Evolutionary conservation across 2,113 vertebrate species (phyloP).

Genomic region (Athene cunicularia): DNA sequence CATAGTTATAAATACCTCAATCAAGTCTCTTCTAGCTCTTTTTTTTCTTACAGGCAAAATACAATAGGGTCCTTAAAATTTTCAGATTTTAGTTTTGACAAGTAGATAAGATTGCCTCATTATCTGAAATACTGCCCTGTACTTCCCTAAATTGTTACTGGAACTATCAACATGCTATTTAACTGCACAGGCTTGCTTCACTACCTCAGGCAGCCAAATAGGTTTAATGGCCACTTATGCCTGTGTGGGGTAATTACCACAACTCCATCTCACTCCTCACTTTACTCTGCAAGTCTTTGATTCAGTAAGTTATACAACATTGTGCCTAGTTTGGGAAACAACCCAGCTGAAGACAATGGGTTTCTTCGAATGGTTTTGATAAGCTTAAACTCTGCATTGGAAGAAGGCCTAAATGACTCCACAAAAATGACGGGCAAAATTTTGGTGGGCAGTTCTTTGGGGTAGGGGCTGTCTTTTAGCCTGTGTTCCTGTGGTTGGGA

Average conservation of each 20-base stretch:
- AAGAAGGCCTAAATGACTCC: background rate
- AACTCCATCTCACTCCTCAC: background rate
- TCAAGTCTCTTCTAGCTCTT: background rate
- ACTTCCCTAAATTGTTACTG: background rate
- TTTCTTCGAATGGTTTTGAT: background rate
- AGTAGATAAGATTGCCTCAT: conserved; percentile 1
- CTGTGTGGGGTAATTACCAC: background rate
- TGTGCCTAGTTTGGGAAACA: background rate
- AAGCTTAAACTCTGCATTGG: background rate
- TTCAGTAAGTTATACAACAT: background rate
- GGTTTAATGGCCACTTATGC: background rate
- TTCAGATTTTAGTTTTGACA: conserved; percentile 27
- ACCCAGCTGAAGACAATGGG: background rate
- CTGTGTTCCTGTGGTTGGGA: background rate
- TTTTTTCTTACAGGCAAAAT: conserved; percentile 23
- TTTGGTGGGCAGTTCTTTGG: background rate
- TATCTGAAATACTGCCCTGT: conserved; percentile 19
- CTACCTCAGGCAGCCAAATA: background rate
- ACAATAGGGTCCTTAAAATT: background rate
- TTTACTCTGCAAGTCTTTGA: background rate
- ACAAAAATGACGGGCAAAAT: background rate
- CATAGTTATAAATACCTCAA: conserved; percentile 41
- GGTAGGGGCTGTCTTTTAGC: background rate
- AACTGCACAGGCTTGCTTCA: background rate
- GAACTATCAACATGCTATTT: background rate